These are phyloP conservation scores for Medauroidea extradentata DNA, from an alignment of 1,140 invertebrate genomes.

Conservation along the genomic window DNA sequence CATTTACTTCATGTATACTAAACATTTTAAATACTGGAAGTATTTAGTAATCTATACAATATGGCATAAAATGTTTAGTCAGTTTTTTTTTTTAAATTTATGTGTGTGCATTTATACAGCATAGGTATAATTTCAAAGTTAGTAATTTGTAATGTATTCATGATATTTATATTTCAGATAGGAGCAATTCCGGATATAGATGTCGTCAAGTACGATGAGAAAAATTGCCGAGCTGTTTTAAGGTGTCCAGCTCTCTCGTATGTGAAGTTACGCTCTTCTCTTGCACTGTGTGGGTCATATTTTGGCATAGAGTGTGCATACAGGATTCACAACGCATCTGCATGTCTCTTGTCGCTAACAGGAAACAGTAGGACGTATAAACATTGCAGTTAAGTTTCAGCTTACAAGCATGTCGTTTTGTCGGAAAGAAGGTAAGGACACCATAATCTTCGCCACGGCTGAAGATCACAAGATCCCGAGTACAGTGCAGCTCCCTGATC, in stretches of 20 bases:
- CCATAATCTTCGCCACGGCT: conserved; percentile 76
- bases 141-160: too few relatives aligned
- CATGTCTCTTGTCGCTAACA: conserved; percentile 40
- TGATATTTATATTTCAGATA: conserved; percentile 30
- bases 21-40: too few relatives aligned
- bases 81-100: too few relatives aligned
- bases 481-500: conserved; percentile 63
- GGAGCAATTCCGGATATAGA: conserved; percentile 51
- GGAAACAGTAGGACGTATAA: conserved; percentile 37
- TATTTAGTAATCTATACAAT: too few relatives aligned
- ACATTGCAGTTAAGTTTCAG: conserved; percentile 25
- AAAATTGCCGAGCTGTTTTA: conserved; percentile 47
- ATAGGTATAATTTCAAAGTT: too few relatives aligned
- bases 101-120: too few relatives aligned
- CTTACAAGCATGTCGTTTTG: conserved; percentile 42
- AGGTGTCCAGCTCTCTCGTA: conserved; percentile 51
- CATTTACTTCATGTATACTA: too few relatives aligned
- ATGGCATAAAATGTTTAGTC: too few relatives aligned
- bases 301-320: conserved; percentile 51
- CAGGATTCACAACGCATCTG: conserved; percentile 49
- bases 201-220: conserved; percentile 52
- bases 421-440: conserved; percentile 65
- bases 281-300: conserved; percentile 51
- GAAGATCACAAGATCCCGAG: conserved; percentile 73
- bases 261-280: conserved; percentile 51